Percentiles rank a stretch among this genome's conserved stretches.
These are phyloP conservation scores for Mastigias papua DNA, from an alignment of 30 jellyfish, hydroid and myxozoan species.

Conservation along the genomic window DNA sequence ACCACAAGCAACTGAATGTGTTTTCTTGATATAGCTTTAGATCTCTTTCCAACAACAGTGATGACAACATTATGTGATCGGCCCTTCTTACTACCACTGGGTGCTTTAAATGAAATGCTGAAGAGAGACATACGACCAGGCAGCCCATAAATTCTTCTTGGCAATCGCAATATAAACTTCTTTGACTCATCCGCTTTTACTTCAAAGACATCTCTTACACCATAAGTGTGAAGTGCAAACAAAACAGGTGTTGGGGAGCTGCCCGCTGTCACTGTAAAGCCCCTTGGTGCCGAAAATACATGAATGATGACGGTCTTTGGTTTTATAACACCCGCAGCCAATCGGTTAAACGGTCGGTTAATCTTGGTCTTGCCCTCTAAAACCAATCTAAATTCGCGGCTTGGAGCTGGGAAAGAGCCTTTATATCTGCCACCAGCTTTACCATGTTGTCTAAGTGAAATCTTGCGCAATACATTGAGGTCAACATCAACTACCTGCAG, in stretches of 20 bases:
- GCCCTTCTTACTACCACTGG: slow-evolving; percentile 22
- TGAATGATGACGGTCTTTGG: slow-evolving; percentile 13
- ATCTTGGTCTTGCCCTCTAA: slow-evolving; percentile 42
- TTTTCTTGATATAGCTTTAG: slow-evolving; percentile 5
- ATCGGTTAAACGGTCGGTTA: slow-evolving; percentile 10
- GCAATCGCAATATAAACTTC: not conserved
- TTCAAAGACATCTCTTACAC: slow-evolving; percentile 7
- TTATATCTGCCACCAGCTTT: slow-evolving; percentile 20
- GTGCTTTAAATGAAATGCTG: slow-evolving; percentile 36
- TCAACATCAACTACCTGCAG: slow-evolving; percentile 25
- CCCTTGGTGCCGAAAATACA: slow-evolving; percentile 42
- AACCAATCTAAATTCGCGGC: slow-evolving; percentile 42
- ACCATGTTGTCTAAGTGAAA: slow-evolving; percentile 27
- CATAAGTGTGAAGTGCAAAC: slow-evolving; percentile 36
- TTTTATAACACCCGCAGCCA: slow-evolving; percentile 13
- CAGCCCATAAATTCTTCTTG: not conserved
- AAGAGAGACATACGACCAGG: slow-evolving; percentile 36
- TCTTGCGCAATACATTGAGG: slow-evolving; percentile 1
- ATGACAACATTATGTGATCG: slow-evolving; percentile 35
- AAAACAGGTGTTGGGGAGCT: not conserved
- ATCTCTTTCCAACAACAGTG: slow-evolving; percentile 22
- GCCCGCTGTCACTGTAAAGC: slow-evolving; percentile 15
- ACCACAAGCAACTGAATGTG: slow-evolving; percentile 6
- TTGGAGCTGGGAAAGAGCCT: slow-evolving; percentile 36
- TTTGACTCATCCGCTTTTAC: slow-evolving; percentile 30